Conservation (phyloP, 1,140 invertebrate species). For the Zaprionus nigranus region DNA sequence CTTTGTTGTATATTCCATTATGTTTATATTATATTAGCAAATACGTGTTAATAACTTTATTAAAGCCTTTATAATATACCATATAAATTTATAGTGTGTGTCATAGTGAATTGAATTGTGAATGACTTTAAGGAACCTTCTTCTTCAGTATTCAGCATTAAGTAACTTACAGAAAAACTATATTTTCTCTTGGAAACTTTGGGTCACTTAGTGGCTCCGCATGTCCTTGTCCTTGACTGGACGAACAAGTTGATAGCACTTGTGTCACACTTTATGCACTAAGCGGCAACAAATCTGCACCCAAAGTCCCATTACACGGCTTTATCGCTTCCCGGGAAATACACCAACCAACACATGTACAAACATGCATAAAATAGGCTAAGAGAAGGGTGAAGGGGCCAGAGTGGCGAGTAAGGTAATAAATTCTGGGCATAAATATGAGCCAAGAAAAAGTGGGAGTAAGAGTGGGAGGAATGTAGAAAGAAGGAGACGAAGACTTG, state of each 20-base stretch:
- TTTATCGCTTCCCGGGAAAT: conserved; percentile 45
- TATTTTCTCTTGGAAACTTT: conserved; percentile 1
- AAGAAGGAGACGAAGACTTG: neutral
- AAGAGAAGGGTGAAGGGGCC: neutral
- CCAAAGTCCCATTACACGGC: conserved; percentile 46
- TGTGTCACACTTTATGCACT: conserved; percentile 48
- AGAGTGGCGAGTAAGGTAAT: conserved; percentile 39
- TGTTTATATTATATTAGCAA: too few species aligned
- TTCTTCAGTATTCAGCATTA: neutral
- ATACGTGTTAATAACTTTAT: too few species aligned
- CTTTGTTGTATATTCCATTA: too few species aligned
- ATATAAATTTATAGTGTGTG: too few species aligned
- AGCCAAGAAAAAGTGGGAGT: conserved; percentile 9
- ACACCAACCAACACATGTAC: conserved; percentile 14
- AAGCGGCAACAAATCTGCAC: conserved; percentile 47
- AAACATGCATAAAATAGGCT: neutral
- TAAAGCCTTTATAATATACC: too few species aligned
- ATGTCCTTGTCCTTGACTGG: conserved; percentile 32
- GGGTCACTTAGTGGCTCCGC: neutral
- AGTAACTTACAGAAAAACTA: neutral
- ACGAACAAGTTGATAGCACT: conserved; percentile 36
- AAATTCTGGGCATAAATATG: conserved; percentile 70
- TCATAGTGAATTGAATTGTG: neutral
- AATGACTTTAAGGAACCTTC: neutral
- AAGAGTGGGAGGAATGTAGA: neutral